phyloP scores from a whole-genome alignment of 2,113 vertebrate species.

The Alces alces region DNA sequence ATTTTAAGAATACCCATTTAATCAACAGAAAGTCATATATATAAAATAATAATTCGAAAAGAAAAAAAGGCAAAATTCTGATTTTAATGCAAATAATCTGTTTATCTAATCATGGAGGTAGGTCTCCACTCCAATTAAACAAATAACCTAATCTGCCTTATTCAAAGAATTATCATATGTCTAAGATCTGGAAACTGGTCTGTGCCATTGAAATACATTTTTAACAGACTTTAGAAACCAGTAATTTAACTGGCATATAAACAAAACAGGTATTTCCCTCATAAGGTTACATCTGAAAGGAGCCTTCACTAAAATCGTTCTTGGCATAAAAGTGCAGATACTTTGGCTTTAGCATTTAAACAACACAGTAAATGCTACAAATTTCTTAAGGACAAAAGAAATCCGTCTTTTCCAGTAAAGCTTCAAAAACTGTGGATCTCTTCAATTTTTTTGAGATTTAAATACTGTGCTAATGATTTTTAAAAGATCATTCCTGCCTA shows the following conservation, averaged over 20 bases:
- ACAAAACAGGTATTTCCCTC: slow-evolving; percentile 36
- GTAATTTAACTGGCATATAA: background rate
- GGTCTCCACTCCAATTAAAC: slow-evolving; percentile 35
- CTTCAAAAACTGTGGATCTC: slow-evolving; percentile 67
- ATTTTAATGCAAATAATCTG: slow-evolving; percentile 42
- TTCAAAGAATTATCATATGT: background rate
- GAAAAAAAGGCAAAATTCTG: slow-evolving; percentile 55
- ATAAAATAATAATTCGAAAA: slow-evolving; percentile 29
- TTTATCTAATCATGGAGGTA: slow-evolving; percentile 40
- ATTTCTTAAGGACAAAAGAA: slow-evolving; percentile 52
- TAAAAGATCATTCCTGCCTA: slow-evolving; percentile 48
- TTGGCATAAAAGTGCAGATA: slow-evolving; percentile 51
- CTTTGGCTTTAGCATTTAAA: slow-evolving; percentile 65
- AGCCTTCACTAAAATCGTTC: background rate
- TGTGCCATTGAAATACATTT: slow-evolving; percentile 26
- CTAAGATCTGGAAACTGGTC: slow-evolving; percentile 15
- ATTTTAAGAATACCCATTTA: slow-evolving; percentile 69
- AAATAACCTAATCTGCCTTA: background rate
- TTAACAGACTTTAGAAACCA: background rate
- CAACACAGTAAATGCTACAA: slow-evolving; percentile 52
- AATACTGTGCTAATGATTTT: slow-evolving; percentile 52
- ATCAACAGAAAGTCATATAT: slow-evolving; percentile 45
- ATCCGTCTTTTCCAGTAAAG: slow-evolving; percentile 66
- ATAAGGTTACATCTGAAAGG: background rate
- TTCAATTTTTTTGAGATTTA: slow-evolving; percentile 42